Evolutionary conservation across 1,140 invertebrate species (phyloP), one percentile per base, ranked within the genome.

Genomic region (Papilio aristodemus): DNA sequence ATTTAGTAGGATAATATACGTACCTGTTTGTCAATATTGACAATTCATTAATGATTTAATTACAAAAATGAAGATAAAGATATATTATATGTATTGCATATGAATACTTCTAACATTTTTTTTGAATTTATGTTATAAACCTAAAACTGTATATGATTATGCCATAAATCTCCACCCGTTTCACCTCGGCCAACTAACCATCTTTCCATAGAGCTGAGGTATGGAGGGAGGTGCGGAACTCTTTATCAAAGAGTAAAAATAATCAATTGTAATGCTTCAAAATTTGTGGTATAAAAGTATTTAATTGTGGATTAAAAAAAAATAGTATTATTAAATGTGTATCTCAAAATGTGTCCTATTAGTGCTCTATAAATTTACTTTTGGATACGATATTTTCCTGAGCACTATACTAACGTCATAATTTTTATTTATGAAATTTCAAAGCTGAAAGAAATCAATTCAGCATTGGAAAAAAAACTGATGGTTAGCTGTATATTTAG

Each of bases 21-120:
- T 87, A 87, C 85, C 81, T 89, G 81, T 80, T 84, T 86, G 87
- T 86, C 85, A 86, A 85, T 86, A 84, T 84, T 86, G 84, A 86
- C 82, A 84, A 81, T 74, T 71, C 74, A 68, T 59, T 77, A 66
- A 62, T 71, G 69, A 60, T 70, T 67, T 69, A 73, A 70, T 72
- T 71, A 75, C 50, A 69, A 62, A 69, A 70, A 71, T 74, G 43
- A 68, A 71, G 66, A 68, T 60, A 68, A 57, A 63, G 54, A 67
- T 71, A 68, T 66, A 67, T 64, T 69, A 57, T 69, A 57, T 54
- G 57, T 67, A 73, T 43, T 71, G 69, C 60, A 69, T 63, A 67
- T 54, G 66, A 70, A 73, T 74, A 76, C 73, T 73, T 76, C 67
- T 46, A 72, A 69, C 71, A 72, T 80, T 77, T 72, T 72, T 41